phyloP scores from a whole-genome alignment of 92 coral and sea anemone genomes.

The Metridium senile region DNA sequence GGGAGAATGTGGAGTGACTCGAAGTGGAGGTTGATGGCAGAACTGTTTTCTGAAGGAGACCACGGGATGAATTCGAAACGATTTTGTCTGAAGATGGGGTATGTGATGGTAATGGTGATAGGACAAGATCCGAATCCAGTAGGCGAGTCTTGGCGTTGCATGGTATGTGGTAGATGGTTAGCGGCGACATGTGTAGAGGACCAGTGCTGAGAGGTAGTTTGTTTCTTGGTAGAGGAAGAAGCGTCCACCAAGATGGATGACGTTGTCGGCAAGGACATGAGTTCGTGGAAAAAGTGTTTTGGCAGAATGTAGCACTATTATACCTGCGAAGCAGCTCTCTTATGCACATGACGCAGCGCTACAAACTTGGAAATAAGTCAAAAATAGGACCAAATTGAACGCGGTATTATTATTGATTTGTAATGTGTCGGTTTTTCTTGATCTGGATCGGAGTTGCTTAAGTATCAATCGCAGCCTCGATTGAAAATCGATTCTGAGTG shows the following conservation, averaged over 20 bases:
- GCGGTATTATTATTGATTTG: too few species aligned
- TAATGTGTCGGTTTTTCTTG: too few species aligned
- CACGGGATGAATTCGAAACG: slow-evolving; percentile 15
- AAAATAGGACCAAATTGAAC: too few species aligned
- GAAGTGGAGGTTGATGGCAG: slow-evolving; percentile 20
- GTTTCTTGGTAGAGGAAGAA: slow-evolving; percentile 1
- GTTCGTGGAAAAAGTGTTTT: not conserved
- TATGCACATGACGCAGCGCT: too few species aligned
- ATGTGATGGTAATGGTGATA: not conserved
- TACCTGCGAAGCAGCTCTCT: too few species aligned
- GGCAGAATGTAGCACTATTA: too few species aligned
- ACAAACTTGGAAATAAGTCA: too few species aligned
- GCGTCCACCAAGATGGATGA: slow-evolving; percentile 10
- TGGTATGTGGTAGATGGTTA: slow-evolving; percentile 25
- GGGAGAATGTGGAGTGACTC: slow-evolving; percentile 28
- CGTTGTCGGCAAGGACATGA: not conserved
- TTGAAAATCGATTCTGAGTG: too few species aligned
- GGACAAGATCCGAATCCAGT: not conserved
- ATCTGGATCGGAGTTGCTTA: too few species aligned
- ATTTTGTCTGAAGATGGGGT: not conserved
- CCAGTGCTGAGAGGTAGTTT: not conserved
- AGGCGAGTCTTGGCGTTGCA: not conserved
- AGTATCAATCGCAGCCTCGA: too few species aligned
- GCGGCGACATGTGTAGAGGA: not conserved
- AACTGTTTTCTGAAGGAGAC: slow-evolving; percentile 11